Conservation (phyloP, 2,888 invertebrate species). For the Philereme vetulata region DNA sequence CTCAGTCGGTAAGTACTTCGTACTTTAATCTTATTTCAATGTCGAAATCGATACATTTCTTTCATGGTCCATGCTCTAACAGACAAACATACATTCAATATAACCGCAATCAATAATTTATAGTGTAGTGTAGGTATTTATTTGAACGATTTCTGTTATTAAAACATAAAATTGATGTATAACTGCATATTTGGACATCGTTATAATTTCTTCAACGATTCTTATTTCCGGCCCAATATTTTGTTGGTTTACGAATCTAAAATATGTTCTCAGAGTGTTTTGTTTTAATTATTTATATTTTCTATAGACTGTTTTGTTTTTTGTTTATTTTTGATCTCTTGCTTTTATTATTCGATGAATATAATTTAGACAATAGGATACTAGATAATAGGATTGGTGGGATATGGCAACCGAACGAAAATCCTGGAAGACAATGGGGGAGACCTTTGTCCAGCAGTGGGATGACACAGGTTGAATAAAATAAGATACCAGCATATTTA, state of each 20-base stretch:
- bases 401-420: too few species aligned
- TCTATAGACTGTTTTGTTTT: constrained; percentile 34
- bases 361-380: too few species aligned
- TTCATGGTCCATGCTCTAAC: not conserved
- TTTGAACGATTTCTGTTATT: constrained; percentile 11
- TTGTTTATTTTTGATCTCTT: too few species aligned
- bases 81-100: not conserved
- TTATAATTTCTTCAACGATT: constrained; percentile 33
- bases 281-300: constrained; percentile 27
- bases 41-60: not conserved
- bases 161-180: constrained; percentile 28
- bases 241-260: constrained; percentile 31
- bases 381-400: too few species aligned
- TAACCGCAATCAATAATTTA: constrained; percentile 1
- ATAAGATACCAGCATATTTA: too few species aligned
- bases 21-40: not conserved
- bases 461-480: too few species aligned
- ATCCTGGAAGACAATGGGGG: too few species aligned
- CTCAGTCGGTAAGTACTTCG: too few species aligned
- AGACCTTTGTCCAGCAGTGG: too few species aligned
- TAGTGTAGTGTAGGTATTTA: not conserved
- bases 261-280: constrained; percentile 26
- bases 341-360: too few species aligned
- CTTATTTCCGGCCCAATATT: constrained; percentile 32
- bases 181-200: constrained; percentile 23